Percentiles rank a stretch among this genome's conserved stretches.
Conservation (phyloP, 64 coral and sea anemone species). For the Catalaphyllia jardinei region DNA sequence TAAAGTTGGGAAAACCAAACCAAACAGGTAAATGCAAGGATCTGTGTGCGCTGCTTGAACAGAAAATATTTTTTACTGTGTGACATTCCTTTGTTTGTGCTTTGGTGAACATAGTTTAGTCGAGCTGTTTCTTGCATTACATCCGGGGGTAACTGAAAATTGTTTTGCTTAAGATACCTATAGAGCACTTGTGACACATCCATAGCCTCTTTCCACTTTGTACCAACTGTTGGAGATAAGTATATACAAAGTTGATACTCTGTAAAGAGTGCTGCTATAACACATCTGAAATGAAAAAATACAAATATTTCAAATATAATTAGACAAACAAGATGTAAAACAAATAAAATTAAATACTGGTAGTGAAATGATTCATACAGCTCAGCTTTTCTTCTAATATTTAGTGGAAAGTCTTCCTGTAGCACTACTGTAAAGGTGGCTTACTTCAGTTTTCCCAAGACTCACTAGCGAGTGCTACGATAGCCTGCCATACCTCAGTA, state of each 20-base stretch:
- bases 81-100: neutral
- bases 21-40: slow-evolving; percentile 10
- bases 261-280: slow-evolving; percentile 60
- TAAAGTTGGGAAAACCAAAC: slow-evolving; percentile 37
- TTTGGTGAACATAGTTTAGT: neutral
- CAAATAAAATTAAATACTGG: neutral
- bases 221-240: slow-evolving; percentile 2
- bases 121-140: neutral
- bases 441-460: no score
- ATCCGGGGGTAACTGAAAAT: slow-evolving; percentile 30
- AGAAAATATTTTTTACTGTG: neutral
- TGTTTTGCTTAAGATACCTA: slow-evolving; percentile 21
- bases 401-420: no score
- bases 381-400: no score
- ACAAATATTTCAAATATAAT: neutral
- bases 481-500: no score
- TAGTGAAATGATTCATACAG: no score
- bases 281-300: slow-evolving; percentile 40
- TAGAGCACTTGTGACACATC: slow-evolving; percentile 33
- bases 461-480: no score
- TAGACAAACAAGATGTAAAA: neutral
- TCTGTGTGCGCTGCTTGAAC: neutral
- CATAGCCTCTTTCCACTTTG: slow-evolving; percentile 44
- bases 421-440: no score
- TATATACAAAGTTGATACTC: slow-evolving; percentile 60